Evolutionary conservation across 2,888 invertebrate species (phyloP), one percentile per base, ranked within the genome.

Genomic region (Cinara cedri): DNA sequence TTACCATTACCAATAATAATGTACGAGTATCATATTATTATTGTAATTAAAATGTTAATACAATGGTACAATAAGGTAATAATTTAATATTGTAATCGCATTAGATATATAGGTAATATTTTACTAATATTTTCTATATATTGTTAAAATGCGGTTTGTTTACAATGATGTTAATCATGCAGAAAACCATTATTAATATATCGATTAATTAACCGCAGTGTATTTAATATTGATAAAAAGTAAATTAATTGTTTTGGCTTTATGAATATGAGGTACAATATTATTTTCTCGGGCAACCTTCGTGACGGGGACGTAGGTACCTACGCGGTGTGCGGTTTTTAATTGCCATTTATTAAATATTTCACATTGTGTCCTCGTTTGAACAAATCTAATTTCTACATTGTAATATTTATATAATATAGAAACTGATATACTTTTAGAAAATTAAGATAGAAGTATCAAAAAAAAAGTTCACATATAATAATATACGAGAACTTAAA

Each of bases 231-330:
- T 34, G 6, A 34, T 24, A 1, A 71, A 11, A 14, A 55, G 21
- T 44, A 44, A 21, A 44, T 44, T 55, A 21, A 16, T 57, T 57
- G 55, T 55, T 57, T 11, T 16, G 16, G 42, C 24, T 57, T 71
- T 44, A 55, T 4, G 21, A 10, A 57, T 44, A 44, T 71, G n/a
- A n/a, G n/a, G 3, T 34, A 34, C 34, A 34, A 34, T 34, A 34
- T 34, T n/a, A n/a, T n/a, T 71, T 55, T 71, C 21, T 71, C 55
- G 55, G 16, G 6, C 42, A 57, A 57, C 71, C 71, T 71, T 71
- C 71, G 71, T 24, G 54, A 71, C 70, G 42, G 70, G 51, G 54
- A 66, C 66, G 65, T n/a, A 34, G 6, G 34, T 34, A 6, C 3
- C 34, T 24, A 24, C n/a, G n/a, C n/a, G 26, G 24, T n/a, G 21